Evolutionary conservation across 2,888 invertebrate species (phyloP).

Genomic region (Dorcus hopei): DNA sequence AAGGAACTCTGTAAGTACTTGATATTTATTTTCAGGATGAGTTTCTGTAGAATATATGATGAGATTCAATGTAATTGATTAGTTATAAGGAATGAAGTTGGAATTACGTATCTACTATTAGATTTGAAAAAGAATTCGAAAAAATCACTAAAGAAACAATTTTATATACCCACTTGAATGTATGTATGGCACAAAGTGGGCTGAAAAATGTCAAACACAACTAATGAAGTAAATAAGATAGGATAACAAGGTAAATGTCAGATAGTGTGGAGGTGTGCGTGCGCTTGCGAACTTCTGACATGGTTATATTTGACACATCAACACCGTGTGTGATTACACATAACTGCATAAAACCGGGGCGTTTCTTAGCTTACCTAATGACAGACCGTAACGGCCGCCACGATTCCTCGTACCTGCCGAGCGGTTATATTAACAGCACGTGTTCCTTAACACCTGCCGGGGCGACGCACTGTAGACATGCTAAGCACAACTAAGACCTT

Average conservation of each 20-base stretch:
- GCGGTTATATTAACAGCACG: constrained; percentile 3
- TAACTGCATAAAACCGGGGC: constrained; percentile 40
- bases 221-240: not conserved
- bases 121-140: no score
- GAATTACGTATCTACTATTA: no score
- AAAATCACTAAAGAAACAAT: no score
- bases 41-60: no score
- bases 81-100: no score
- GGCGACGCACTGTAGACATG: constrained; percentile 13
- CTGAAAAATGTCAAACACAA: no score
- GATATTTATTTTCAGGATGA: no score
- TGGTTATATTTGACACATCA: constrained; percentile 40
- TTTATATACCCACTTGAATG: no score
- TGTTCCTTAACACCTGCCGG: constrained; percentile 4
- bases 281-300: constrained; percentile 34
- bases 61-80: no score
- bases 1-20: no score
- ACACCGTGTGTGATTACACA: constrained; percentile 37
- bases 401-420: constrained; percentile 3
- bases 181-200: not conserved
- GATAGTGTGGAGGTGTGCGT: constrained; percentile 31
- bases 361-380: constrained; percentile 39
- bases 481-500: constrained; percentile 9
- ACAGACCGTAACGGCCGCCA: constrained; percentile 35
- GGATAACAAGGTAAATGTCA: constrained; percentile 27